Evolutionary conservation across 2,113 vertebrate species (phyloP).

Genomic region (Herpetotheres cachinnans): DNA sequence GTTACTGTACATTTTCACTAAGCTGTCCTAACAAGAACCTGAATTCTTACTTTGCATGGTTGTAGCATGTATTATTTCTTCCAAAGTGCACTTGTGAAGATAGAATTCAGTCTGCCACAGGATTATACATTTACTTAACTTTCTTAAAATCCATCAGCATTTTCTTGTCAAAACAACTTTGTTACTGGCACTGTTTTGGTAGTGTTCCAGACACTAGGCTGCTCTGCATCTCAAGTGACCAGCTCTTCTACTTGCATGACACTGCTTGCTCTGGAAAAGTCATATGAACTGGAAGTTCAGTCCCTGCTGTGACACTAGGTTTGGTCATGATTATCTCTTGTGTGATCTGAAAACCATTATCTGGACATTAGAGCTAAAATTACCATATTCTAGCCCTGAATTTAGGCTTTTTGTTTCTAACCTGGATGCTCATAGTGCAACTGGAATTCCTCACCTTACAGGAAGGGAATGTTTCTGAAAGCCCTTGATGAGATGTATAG

Average conservation of each 20-base stretch:
- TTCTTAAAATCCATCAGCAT: not conserved
- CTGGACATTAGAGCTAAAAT: not conserved
- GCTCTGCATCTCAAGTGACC: not conserved
- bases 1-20: not conserved
- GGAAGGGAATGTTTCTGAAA: not conserved
- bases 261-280: not conserved
- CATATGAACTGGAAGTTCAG: not conserved
- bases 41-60: not conserved
- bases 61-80: not conserved
- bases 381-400: not conserved
- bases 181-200: not conserved
- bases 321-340: not conserved
- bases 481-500: not conserved
- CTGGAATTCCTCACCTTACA: not conserved
- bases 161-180: not conserved
- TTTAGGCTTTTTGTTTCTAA: not conserved
- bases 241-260: not conserved
- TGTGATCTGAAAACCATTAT: not conserved
- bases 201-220: not conserved
- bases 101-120: not conserved
- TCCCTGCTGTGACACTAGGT: not conserved
- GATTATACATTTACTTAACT: not conserved
- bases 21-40: not conserved
- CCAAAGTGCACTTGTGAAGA: not conserved
- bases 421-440: not conserved